These are phyloP conservation scores for Macropis europaea DNA, from an alignment of 2,888 invertebrate genomes.

Conservation along the genomic window DNA sequence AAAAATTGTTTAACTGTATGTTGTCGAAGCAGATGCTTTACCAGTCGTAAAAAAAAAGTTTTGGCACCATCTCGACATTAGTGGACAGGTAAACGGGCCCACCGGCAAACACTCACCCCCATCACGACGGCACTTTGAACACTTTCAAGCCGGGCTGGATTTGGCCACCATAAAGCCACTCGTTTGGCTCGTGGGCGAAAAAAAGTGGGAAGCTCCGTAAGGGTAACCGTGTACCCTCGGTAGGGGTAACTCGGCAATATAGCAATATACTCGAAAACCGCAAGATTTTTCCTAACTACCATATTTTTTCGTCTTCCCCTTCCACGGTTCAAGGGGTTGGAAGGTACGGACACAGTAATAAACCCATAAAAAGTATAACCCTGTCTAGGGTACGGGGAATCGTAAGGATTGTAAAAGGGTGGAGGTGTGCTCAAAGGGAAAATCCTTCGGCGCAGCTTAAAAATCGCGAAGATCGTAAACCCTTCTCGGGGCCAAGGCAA, in stretches of 20 bases:
- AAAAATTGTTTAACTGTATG: too few relatives aligned
- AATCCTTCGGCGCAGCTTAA: slow-evolving; percentile 58
- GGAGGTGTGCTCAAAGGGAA: slow-evolving; percentile 55
- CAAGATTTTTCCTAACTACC: slow-evolving; percentile 66
- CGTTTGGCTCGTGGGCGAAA: slow-evolving; percentile 68
- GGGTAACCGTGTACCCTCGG: slow-evolving; percentile 13
- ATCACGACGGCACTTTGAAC: slow-evolving; percentile 19
- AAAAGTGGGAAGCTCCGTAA: slow-evolving; percentile 30
- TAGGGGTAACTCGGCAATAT: slow-evolving; percentile 56
- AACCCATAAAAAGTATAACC: slow-evolving; percentile 72
- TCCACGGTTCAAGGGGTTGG: slow-evolving; percentile 63
- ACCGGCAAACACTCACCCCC: background rate
- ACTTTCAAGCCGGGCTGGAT: slow-evolving; percentile 30
- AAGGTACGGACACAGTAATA: slow-evolving; percentile 57
- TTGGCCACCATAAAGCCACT: slow-evolving; percentile 72
- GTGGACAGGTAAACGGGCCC: slow-evolving; percentile 28
- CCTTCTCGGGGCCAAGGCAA: slow-evolving; percentile 61
- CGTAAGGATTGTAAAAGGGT: slow-evolving; percentile 75
- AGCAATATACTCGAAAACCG: slow-evolving; percentile 66
- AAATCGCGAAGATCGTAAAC: slow-evolving; percentile 68
- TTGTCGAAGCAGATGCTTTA: too few relatives aligned
- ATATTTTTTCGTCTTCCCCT: slow-evolving; percentile 61
- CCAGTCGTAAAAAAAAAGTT: background rate
- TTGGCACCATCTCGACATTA: background rate
- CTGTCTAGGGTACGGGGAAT: slow-evolving; percentile 62